phyloP scores from a whole-genome alignment of 2,797 vertebrate genomes.

The Sternarchorhynchus goeldii region DNA sequence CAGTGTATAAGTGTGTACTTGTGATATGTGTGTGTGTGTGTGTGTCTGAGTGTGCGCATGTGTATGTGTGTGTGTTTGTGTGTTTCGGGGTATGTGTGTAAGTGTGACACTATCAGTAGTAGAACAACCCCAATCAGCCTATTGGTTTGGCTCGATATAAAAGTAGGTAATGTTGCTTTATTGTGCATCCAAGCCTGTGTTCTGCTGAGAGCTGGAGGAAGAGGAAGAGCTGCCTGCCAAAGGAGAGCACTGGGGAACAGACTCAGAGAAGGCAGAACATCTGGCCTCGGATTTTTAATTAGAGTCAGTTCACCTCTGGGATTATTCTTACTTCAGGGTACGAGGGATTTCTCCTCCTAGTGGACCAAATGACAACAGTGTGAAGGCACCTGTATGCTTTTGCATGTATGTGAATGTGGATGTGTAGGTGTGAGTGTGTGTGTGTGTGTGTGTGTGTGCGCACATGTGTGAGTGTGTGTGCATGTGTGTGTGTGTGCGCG shows the following conservation, averaged over 20 bases:
- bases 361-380: constrained; percentile 65
- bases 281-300: constrained; percentile 80
- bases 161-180: constrained; percentile 72
- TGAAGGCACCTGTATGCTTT: constrained; percentile 57
- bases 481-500: constrained; percentile 1
- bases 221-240: constrained; percentile 69
- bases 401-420: constrained; percentile 27
- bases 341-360: constrained; percentile 59
- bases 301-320: constrained; percentile 68
- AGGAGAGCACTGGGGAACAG: constrained; percentile 68
- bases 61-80: constrained; percentile 8
- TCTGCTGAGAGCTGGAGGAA: constrained; percentile 60
- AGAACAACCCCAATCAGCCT: constrained; percentile 58
- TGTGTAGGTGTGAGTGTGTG: neutral
- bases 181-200: constrained; percentile 77
- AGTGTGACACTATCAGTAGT: constrained; percentile 42
- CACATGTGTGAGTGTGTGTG: neutral
- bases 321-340: constrained; percentile 70
- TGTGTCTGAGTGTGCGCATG: neutral
- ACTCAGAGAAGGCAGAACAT: constrained; percentile 75
- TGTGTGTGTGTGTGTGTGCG: constrained; percentile 17
- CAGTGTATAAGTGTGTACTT: no score
- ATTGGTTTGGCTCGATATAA: constrained; percentile 73
- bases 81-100: constrained; percentile 10
- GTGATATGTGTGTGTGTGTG: neutral